phyloP scores from a whole-genome alignment of 2,797 vertebrate species.

The Danionella dracula region DNA sequence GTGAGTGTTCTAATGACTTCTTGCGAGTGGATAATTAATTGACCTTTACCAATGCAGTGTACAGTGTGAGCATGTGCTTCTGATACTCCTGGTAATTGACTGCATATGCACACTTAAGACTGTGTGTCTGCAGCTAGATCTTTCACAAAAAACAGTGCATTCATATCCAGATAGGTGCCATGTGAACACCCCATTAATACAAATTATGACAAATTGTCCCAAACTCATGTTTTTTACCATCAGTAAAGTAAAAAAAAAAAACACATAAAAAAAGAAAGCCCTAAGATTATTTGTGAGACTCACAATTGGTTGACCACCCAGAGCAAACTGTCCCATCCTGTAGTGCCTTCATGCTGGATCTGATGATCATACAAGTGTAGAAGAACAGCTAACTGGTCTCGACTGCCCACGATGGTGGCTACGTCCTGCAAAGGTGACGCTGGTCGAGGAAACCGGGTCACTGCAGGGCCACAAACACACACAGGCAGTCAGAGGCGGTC shows the following conservation, averaged over 20 bases:
- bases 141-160: no score
- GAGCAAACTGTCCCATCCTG: constrained; percentile 92
- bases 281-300: constrained; percentile 36
- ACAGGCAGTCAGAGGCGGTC: background rate
- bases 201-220: no score
- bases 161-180: no score
- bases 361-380: constrained; percentile 93
- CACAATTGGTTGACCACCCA: constrained; percentile 99
- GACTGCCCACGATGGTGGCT: constrained; percentile 86
- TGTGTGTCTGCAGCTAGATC: no score
- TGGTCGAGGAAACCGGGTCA: constrained; percentile 92
- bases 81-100: no score
- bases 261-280: background rate
- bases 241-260: background rate
- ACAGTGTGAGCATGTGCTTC: no score
- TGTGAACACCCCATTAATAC: no score
- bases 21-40: no score
- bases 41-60: no score
- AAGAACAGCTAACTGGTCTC: constrained; percentile 83
- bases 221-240: no score
- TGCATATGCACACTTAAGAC: no score
- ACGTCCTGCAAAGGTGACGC: constrained; percentile 92
- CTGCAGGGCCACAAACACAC: constrained; percentile 57
- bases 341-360: constrained; percentile 92
- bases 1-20: no score